Evolutionary conservation across 2,113 vertebrate genomes (phyloP).

Genomic region (Danio rerio): DNA sequence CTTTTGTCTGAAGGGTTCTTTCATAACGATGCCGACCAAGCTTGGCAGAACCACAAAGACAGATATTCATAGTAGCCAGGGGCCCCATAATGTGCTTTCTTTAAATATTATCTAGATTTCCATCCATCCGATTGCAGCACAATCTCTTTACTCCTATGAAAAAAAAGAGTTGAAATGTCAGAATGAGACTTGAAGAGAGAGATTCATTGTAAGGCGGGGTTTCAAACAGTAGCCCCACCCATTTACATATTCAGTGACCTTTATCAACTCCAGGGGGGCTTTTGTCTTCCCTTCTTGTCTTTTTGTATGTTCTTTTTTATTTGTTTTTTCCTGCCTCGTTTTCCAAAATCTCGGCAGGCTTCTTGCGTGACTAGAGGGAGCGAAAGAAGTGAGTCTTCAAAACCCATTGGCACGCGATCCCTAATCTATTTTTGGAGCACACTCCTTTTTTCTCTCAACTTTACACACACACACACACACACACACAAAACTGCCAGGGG

Average conservation of each 20-base stretch:
- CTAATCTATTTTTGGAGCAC: constrained; percentile 81
- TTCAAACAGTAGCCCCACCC: neutral
- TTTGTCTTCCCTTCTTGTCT: constrained; percentile 54
- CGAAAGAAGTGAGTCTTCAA: constrained; percentile 75
- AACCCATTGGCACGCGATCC: constrained; percentile 80
- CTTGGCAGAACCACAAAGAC: constrained; percentile 58
- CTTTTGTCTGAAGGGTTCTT: constrained; percentile 66
- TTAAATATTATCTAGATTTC: constrained; percentile 45
- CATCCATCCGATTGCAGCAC: constrained; percentile 42
- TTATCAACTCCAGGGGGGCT: constrained; percentile 62
- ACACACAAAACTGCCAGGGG: constrained; percentile 72
- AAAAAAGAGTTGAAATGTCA: constrained; percentile 1
- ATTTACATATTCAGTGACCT: constrained; percentile 15
- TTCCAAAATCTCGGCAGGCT: constrained; percentile 77
- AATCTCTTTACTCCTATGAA: neutral
- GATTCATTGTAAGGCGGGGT: constrained; percentile 46
- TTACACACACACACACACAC: constrained; percentile 54
- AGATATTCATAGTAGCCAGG: constrained; percentile 52
- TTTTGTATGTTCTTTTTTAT: constrained; percentile 63
- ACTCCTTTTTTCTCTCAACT: constrained; percentile 64
- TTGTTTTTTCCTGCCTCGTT: constrained; percentile 55
- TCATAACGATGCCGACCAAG: constrained; percentile 63
- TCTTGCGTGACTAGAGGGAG: constrained; percentile 81
- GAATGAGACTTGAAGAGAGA: constrained; percentile 38
- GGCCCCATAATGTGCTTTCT: constrained; percentile 44